Percentiles rank a stretch among this genome's conserved stretches.
Conservation (phyloP, 2,797 vertebrate genomes). For the Aselliscus stoliczkanus region DNA sequence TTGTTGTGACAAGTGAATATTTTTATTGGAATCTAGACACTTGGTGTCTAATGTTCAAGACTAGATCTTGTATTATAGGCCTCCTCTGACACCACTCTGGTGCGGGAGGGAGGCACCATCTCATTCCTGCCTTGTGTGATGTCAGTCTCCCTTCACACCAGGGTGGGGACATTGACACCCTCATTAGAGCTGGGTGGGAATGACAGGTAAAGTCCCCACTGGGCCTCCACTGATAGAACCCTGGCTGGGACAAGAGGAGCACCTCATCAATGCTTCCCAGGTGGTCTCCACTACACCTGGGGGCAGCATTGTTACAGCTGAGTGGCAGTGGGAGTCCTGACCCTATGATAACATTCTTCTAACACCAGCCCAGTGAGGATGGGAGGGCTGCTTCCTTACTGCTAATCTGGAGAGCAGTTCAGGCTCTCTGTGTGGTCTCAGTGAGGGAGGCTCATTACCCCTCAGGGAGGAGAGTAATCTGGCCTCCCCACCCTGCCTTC, state of each 20-base stretch:
- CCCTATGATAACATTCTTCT: neutral
- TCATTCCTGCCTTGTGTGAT: neutral
- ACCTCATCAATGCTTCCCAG: neutral
- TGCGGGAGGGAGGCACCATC: too few species aligned
- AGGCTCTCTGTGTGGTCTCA: neutral
- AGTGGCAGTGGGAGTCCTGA: neutral
- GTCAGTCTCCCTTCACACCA: neutral
- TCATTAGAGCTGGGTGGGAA: neutral
- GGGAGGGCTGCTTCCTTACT: neutral
- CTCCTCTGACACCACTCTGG: neutral
- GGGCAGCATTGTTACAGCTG: neutral
- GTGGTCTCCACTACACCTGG: neutral
- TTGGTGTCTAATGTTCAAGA: neutral
- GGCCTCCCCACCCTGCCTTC: neutral
- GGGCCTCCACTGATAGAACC: neutral
- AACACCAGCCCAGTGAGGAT: neutral
- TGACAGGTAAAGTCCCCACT: neutral
- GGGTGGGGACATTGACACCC: too few species aligned
- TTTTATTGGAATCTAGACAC: neutral
- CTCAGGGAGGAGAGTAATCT: neutral
- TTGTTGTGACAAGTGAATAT: neutral
- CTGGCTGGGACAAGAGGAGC: neutral
- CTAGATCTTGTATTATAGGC: neutral
- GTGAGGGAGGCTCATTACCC: too few species aligned
- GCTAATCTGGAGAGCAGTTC: neutral